These are phyloP conservation scores for Amphipoea oculea DNA, from an alignment of 2,888 invertebrate genomes.

Conservation along the genomic window DNA sequence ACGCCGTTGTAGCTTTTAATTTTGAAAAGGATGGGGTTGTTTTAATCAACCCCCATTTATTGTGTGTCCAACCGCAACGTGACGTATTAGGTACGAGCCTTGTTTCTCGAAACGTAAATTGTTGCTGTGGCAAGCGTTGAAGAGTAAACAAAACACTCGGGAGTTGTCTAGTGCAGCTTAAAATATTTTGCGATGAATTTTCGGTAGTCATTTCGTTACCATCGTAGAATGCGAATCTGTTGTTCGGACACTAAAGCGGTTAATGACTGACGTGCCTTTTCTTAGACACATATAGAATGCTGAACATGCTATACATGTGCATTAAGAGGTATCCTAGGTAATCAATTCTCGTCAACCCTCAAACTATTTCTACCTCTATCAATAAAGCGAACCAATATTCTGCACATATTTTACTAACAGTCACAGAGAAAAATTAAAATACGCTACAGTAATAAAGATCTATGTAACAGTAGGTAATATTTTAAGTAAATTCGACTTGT, in stretches of 20 bases:
- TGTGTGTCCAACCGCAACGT: background rate
- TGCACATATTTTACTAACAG: background rate
- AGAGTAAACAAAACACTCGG: background rate
- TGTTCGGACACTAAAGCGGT: background rate
- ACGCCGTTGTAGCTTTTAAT: conserved; percentile 7
- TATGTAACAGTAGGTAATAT: background rate
- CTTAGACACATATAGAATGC: background rate
- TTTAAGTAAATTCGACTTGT: conserved; percentile 10
- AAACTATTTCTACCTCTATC: background rate
- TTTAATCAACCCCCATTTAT: background rate
- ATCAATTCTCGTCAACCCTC: background rate
- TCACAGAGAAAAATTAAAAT: background rate
- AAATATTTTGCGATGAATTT: background rate
- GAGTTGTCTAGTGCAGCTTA: conserved; percentile 1
- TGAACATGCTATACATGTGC: background rate
- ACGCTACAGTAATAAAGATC: background rate
- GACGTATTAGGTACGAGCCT: conserved; percentile 4
- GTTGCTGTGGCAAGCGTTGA: background rate
- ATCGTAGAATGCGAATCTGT: background rate
- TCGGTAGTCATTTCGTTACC: background rate
- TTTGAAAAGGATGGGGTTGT: background rate
- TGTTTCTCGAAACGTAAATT: background rate
- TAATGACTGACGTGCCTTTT: background rate
- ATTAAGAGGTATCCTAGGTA: background rate
- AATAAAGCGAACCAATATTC: background rate